These are phyloP conservation scores for Lysandra bellargus DNA, from an alignment of 2,888 invertebrate genomes.

Conservation along the genomic window DNA sequence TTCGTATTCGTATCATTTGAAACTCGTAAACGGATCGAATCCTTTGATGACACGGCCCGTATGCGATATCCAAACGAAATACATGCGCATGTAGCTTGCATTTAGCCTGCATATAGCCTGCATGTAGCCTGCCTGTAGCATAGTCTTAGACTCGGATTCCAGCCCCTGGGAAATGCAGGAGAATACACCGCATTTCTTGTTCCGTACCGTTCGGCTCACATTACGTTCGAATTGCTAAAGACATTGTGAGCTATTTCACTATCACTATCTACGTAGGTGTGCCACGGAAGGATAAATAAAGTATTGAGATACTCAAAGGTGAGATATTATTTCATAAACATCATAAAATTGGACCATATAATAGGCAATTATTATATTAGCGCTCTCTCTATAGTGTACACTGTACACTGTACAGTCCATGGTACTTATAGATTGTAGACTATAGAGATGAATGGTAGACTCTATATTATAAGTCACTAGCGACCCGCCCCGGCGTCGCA, in stretches of 20 bases:
- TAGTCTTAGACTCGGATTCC: slow-evolving; percentile 33
- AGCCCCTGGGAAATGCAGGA: slow-evolving; percentile 32
- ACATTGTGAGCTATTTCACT: neutral
- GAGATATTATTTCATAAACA: neutral
- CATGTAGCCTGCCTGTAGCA: slow-evolving; percentile 17
- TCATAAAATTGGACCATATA: no score
- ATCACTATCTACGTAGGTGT: neutral
- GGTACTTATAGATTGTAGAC: no score
- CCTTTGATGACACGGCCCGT: slow-evolving; percentile 37
- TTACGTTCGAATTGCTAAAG: slow-evolving; percentile 25
- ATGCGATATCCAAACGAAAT: slow-evolving; percentile 34
- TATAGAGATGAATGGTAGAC: no score
- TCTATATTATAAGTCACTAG: no score
- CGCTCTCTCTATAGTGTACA: no score
- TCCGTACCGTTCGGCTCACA: slow-evolving; percentile 23
- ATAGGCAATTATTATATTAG: no score
- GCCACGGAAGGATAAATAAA: neutral
- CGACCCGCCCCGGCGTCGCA: no score
- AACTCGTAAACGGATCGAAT: slow-evolving; percentile 35
- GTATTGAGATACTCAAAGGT: neutral
- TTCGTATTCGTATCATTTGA: slow-evolving; percentile 9
- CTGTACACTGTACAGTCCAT: no score
- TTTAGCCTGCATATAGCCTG: slow-evolving; percentile 2
- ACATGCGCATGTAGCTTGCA: slow-evolving; percentile 31
- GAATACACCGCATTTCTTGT: slow-evolving; percentile 32